phyloP scores from a whole-genome alignment of 2,113 vertebrate species.

The Steatornis caripensis region DNA sequence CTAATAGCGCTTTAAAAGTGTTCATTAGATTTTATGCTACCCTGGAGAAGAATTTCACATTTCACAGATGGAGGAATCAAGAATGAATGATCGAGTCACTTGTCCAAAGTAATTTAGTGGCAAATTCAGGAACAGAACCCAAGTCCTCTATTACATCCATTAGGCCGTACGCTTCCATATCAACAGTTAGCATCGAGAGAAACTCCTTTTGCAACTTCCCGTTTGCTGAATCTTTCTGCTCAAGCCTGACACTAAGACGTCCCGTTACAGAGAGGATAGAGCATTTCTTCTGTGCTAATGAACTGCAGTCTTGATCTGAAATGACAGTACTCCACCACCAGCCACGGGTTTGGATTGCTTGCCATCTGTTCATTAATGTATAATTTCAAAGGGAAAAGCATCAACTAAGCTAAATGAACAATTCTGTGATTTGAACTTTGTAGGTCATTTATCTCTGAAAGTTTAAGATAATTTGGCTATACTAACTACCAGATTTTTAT shows the following conservation, averaged over 20 bases:
- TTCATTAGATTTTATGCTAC: background rate
- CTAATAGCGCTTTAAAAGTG: background rate
- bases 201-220: background rate
- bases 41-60: background rate
- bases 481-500: background rate
- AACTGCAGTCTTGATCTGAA: constrained; percentile 19
- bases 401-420: constrained; percentile 12
- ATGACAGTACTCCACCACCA: constrained; percentile 6
- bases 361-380: constrained; percentile 33
- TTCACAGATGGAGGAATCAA: background rate
- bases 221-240: constrained; percentile 10
- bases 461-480: background rate
- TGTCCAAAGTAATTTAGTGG: background rate
- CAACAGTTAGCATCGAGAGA: background rate
- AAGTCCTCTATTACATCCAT: background rate
- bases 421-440: constrained; percentile 1
- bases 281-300: constrained; percentile 24
- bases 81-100: background rate
- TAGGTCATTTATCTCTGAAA: constrained; percentile 16
- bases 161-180: background rate
- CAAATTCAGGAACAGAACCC: background rate
- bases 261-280: background rate
- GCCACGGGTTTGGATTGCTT: background rate
- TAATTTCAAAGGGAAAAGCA: constrained; percentile 24
- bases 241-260: background rate